Evolutionary conservation across 2,888 invertebrate species (phyloP).

Genomic region (Ichneumoninae sp.): DNA sequence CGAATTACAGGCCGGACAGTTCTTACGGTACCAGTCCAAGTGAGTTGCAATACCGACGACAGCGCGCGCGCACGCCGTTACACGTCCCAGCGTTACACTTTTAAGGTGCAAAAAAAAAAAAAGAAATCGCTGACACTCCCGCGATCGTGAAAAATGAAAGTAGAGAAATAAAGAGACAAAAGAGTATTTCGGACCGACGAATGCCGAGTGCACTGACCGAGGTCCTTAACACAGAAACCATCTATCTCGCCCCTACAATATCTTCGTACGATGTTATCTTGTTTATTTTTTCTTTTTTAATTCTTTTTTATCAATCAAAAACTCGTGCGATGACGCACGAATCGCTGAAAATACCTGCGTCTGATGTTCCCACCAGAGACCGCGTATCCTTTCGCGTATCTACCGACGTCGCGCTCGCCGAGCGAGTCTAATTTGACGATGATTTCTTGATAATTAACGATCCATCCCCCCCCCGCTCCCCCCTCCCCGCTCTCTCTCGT

Average conservation of each 20-base stretch:
- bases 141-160: background rate
- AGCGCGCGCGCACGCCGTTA: background rate
- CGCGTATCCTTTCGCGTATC: constrained; percentile 5
- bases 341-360: background rate
- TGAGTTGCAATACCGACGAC: constrained; percentile 69
- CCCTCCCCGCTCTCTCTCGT: background rate
- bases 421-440: constrained; percentile 10
- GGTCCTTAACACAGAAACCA: background rate
- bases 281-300: background rate
- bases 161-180: background rate
- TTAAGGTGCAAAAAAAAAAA: background rate
- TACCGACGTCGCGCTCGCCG: background rate
- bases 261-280: constrained; percentile 5
- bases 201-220: constrained; percentile 13
- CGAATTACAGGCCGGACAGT: constrained; percentile 73
- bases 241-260: background rate
- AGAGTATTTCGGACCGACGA: background rate
- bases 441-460: constrained; percentile 42
- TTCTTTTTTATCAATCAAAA: constrained; percentile 34
- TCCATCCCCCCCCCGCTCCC: background rate
- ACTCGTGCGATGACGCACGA: constrained; percentile 4
- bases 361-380: constrained; percentile 6
- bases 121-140: background rate
- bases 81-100: background rate
- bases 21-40: constrained; percentile 77